Conservation (phyloP, 23 tunicate genomes). For the Diplosoma virens region DNA sequence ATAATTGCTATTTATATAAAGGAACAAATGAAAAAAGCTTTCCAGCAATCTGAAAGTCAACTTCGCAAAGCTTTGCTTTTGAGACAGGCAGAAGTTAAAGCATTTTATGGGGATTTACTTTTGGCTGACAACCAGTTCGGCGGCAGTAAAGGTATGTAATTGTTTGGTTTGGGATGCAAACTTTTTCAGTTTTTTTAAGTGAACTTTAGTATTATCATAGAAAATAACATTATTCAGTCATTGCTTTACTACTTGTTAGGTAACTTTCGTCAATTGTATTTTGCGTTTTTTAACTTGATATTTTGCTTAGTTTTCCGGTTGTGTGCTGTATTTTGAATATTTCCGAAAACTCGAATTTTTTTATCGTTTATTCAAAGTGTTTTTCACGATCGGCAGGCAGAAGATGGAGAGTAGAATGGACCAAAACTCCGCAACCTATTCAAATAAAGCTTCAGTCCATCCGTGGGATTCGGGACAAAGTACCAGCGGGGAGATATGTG, state of each 20-base stretch:
- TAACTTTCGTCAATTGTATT: too few relatives aligned
- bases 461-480: slow-evolving; percentile 87
- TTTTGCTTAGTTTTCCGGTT: too few relatives aligned
- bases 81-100: slow-evolving; percentile 83
- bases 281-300: too few relatives aligned
- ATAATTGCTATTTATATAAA: slow-evolving; percentile 17
- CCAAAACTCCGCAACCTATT: slow-evolving; percentile 97
- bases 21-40: slow-evolving; percentile 78
- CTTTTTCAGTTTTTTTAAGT: too few relatives aligned
- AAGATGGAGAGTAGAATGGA: slow-evolving; percentile 87
- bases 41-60: slow-evolving; percentile 77
- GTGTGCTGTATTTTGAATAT: too few relatives aligned
- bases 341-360: too few relatives aligned
- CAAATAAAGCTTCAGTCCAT: slow-evolving; percentile 78
- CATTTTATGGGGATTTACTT: slow-evolving; percentile 87
- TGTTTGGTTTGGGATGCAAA: too few relatives aligned
- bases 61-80: slow-evolving; percentile 52
- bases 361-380: too few relatives aligned
- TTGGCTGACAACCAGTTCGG: slow-evolving; percentile 87
- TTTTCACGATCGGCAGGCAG: slow-evolving; percentile 30
- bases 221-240: too few relatives aligned
- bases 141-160: slow-evolving; percentile 97
- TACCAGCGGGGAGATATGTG: slow-evolving; percentile 83
- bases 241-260: too few relatives aligned
- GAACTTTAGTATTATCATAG: too few relatives aligned